Evolutionary conservation across 2,113 vertebrate genomes (phyloP).

Genomic region (Pedetes capensis): DNA sequence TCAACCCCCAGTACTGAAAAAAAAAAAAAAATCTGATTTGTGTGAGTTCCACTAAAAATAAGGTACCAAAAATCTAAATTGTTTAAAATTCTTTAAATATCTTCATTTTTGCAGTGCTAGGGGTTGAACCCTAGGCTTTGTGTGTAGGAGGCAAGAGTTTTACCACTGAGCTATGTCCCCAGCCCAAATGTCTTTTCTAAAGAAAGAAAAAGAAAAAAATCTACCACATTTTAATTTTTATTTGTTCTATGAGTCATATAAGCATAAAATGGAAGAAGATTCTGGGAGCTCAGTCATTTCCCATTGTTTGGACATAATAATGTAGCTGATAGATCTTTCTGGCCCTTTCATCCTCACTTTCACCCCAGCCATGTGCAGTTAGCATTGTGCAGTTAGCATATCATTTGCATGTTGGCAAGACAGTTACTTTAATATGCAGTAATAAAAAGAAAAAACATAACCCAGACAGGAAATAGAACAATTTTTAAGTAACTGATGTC

Average conservation of each 20-base stretch:
- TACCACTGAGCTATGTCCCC: too few species aligned
- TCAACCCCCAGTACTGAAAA: too few species aligned
- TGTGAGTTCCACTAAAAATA: neutral
- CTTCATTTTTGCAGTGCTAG: too few species aligned
- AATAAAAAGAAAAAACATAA: constrained; percentile 37
- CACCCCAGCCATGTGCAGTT: neutral
- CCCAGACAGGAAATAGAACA: constrained; percentile 62
- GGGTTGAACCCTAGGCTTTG: too few species aligned
- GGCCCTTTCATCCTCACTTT: constrained; percentile 20
- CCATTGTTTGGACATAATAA: constrained; percentile 8
- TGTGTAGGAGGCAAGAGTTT: too few species aligned
- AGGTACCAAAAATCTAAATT: constrained; percentile 7
- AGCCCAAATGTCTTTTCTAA: too few species aligned
- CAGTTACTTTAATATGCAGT: constrained; percentile 54
- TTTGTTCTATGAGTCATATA: neutral
- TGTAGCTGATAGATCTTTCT: neutral
- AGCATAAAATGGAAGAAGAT: neutral
- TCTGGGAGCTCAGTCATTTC: constrained; percentile 29
- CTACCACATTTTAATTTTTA: constrained; percentile 6
- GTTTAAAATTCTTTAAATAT: neutral
- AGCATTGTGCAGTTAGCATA: constrained; percentile 40
- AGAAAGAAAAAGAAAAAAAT: constrained; percentile 15
- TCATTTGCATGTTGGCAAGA: constrained; percentile 69
- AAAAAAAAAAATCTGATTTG: neutral
- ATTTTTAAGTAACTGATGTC: constrained; percentile 60